Evolutionary conservation across 2,113 vertebrate genomes (phyloP), one percentile per base, ranked within the genome.

Genomic region (Galbula dea): DNA sequence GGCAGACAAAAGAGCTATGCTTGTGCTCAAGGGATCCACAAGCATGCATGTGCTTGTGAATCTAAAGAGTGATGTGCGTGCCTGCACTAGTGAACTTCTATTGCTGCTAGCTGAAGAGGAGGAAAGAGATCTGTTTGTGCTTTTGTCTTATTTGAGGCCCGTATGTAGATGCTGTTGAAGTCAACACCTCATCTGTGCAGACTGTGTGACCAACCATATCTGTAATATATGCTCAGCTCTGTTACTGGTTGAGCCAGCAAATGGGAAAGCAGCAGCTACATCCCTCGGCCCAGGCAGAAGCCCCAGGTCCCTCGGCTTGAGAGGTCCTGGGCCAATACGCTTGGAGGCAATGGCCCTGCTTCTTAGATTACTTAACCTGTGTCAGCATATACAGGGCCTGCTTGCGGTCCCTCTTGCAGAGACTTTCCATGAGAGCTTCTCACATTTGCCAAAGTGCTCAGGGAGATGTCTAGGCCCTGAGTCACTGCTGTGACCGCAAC

Each of bases 361-460:
- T 57, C 67, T 26, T 46, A 12, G 22, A 19, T 14, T 20, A 5
- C n/a, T 24, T 11, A 29, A 24, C 20, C 24, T 1, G 2, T 21
- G 11, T 0, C 34, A 29, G 52, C 43, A 32, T 6, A 51, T 17
- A 16, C 45, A n/a, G 30, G 7, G 8, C 5, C 23, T 12, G 6
- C 23, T 0, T 48, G 26, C 22, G 11, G 2, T 12, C 43, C 39
- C 7, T 17, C 20, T n/a, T 62, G 41, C 34, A 34, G 3, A 1
- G 22, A 10, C 13, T 57, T 69, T 36, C 8, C 13, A 1, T 0
- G 7, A 13, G 2, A 15, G 32, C 4, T 34, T 9, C 48, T 10
- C 4, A 17, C 7, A 12, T 2, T 14, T 7, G 15, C 71, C 32
- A 2, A 19, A 6, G 2, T 0, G 8, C 8, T 29, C 22, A 4